Evolutionary conservation across 2,797 vertebrate genomes (phyloP).

Genomic region (Leucoraja ocellata): DNA sequence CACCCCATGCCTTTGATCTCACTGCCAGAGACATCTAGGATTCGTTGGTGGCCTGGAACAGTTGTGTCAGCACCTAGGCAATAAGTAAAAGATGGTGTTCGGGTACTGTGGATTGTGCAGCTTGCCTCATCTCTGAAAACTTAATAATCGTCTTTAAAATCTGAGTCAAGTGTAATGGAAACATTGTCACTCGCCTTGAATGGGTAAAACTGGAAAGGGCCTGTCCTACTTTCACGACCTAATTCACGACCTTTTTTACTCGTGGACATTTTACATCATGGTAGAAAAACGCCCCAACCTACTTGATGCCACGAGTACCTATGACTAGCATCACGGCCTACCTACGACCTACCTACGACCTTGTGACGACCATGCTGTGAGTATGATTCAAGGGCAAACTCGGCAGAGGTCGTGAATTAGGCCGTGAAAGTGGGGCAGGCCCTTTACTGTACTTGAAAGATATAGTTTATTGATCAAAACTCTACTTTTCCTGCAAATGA

Average conservation of each 20-base stretch:
- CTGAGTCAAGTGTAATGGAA: not conserved
- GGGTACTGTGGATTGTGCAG: not conserved
- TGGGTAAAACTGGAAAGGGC: not conserved
- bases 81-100: not conserved
- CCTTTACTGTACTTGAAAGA: too few relatives aligned
- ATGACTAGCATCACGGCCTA: too few relatives aligned
- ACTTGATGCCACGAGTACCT: too few relatives aligned
- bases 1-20: not conserved
- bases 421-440: too few relatives aligned
- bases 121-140: not conserved
- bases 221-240: too few relatives aligned
- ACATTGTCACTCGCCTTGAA: not conserved
- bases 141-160: not conserved
- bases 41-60: not conserved
- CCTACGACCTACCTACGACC: too few relatives aligned
- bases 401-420: too few relatives aligned
- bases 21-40: not conserved
- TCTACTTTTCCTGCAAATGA: not conserved
- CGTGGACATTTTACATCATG: too few relatives aligned
- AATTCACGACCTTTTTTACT: too few relatives aligned
- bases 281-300: too few relatives aligned
- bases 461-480: conserved; percentile 9
- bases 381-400: too few relatives aligned
- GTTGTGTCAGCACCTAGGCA: not conserved
- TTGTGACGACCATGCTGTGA: too few relatives aligned